phyloP scores from a whole-genome alignment of 2,888 invertebrate species.

The Melipona beecheii region DNA sequence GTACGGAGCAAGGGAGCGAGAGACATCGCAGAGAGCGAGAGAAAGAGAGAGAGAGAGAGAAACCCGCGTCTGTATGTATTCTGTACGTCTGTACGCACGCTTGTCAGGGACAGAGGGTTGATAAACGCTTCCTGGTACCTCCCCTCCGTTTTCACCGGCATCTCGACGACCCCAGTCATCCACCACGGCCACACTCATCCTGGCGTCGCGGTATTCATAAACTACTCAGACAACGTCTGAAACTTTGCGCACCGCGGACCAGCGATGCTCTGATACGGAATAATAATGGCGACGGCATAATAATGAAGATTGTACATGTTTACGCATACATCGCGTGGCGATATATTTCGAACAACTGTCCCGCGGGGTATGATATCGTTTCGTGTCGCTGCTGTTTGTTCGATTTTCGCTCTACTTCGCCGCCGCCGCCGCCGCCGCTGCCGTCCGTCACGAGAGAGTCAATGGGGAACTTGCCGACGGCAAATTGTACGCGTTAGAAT shows the following conservation, averaged over 20 bases:
- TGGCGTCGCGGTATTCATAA: conserved; percentile 74
- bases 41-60: conserved; percentile 1
- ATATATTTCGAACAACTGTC: background rate
- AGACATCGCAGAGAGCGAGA: background rate
- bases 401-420: background rate
- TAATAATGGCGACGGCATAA: conserved; percentile 69
- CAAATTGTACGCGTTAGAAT: background rate
- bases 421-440: too few relatives aligned
- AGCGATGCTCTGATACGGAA: conserved; percentile 73
- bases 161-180: conserved; percentile 54
- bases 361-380: background rate
- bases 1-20: background rate
- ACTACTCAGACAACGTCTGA: conserved; percentile 75
- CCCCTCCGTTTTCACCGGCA: conserved; percentile 42
- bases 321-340: conserved; percentile 1
- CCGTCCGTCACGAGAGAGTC: background rate
- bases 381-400: conserved; percentile 30
- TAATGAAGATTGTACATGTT: conserved; percentile 64
- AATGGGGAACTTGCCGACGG: background rate
- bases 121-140: conserved; percentile 59
- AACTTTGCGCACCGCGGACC: conserved; percentile 69
- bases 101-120: conserved; percentile 68
- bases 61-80: conserved; percentile 29
- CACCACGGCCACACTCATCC: conserved; percentile 59
- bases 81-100: conserved; percentile 37